phyloP scores from a whole-genome alignment of 2,888 invertebrate genomes.

The Andrena flavipes region DNA sequence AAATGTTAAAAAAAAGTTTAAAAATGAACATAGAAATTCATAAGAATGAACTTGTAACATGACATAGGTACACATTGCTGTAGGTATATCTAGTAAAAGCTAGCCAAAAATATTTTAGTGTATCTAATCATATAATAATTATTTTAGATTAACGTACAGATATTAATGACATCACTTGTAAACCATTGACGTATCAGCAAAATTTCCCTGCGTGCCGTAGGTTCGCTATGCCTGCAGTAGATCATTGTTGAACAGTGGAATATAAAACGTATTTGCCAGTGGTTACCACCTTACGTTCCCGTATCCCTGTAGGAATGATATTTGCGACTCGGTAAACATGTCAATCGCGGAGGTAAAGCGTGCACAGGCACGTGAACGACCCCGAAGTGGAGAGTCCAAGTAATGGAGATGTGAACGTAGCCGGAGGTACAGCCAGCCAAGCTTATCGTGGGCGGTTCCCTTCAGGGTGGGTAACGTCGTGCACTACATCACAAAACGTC shows the following conservation, averaged over 20 bases:
- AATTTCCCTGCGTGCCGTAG: not conserved
- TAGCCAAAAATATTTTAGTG: too few relatives aligned
- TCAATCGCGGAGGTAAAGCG: slow-evolving; percentile 28
- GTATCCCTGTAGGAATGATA: not conserved
- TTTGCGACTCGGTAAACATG: slow-evolving; percentile 44
- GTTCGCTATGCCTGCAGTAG: not conserved
- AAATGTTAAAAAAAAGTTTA: too few relatives aligned
- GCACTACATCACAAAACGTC: slow-evolving; percentile 67
- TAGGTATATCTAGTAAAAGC: too few relatives aligned
- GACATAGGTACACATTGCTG: too few relatives aligned
- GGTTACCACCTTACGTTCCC: not conserved
- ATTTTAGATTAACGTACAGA: too few relatives aligned
- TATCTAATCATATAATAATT: too few relatives aligned
- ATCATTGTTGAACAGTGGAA: not conserved
- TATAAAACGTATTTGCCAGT: slow-evolving; percentile 4
- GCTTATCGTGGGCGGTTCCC: slow-evolving; percentile 69
- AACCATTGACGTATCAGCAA: too few relatives aligned
- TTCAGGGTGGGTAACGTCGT: slow-evolving; percentile 57
- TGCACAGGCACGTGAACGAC: slow-evolving; percentile 35
- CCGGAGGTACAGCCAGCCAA: slow-evolving; percentile 37
- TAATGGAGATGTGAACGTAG: slow-evolving; percentile 70
- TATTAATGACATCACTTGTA: too few relatives aligned
- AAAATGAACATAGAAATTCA: too few relatives aligned
- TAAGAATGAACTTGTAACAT: too few relatives aligned
- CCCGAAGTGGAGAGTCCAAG: slow-evolving; percentile 9